A percentile compares a stretch with the other conserved stretches of the same genome.
These are phyloP conservation scores for Crocidura indochinensis DNA, from an alignment of 2,797 vertebrate species.

Conservation along the genomic window DNA sequence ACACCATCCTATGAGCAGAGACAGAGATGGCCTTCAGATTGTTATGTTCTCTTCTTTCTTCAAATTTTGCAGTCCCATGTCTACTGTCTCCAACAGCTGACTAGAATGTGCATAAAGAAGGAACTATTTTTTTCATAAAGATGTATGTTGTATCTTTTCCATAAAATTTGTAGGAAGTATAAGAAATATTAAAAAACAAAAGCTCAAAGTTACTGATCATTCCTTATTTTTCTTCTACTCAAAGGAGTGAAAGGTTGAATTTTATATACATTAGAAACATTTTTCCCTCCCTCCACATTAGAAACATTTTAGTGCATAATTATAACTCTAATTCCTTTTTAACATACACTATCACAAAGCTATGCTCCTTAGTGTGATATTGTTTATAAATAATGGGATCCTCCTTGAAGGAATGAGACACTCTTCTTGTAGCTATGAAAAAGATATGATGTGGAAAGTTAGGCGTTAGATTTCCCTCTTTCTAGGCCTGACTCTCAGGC, in stretches of 20 bases:
- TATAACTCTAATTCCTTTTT: neutral
- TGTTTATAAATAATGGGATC: constrained; percentile 2
- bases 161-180: constrained; percentile 57
- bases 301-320: constrained; percentile 59
- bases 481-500: constrained; percentile 23
- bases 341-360: neutral
- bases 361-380: neutral
- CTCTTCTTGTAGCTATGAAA: neutral
- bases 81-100: constrained; percentile 20
- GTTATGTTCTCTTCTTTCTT: constrained; percentile 30
- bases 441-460: constrained; percentile 25
- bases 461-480: constrained; percentile 48
- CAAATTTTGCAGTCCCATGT: neutral
- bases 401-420: neutral
- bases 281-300: too few relatives aligned
- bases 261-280: constrained; percentile 55
- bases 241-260: neutral
- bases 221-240: constrained; percentile 37
- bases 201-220: neutral
- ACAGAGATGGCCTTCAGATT: neutral
- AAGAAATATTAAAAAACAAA: constrained; percentile 30
- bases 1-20: neutral
- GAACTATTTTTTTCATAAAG: constrained; percentile 11
- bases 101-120: constrained; percentile 23
- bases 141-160: constrained; percentile 22